A percentile compares a stretch with the other conserved stretches of the same genome.
phyloP scores from a whole-genome alignment of 1,140 invertebrate genomes.

The Marisa cornuarietis region DNA sequence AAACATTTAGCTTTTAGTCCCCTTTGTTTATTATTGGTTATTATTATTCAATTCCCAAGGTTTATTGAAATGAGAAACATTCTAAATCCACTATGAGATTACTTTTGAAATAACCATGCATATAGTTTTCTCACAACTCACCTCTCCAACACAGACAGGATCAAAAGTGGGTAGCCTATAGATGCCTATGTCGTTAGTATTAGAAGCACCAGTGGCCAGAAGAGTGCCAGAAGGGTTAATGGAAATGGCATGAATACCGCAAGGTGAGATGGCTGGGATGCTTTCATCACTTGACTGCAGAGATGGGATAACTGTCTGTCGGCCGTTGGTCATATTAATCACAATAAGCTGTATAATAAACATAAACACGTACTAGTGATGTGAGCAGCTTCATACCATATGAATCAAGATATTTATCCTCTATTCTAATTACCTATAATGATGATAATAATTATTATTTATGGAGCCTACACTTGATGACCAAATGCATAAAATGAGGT shows the following conservation, averaged over 20 bases:
- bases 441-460: neutral
- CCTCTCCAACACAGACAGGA: constrained; percentile 93
- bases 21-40: no score
- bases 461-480: no score
- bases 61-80: no score
- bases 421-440: neutral
- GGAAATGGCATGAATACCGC: constrained; percentile 92
- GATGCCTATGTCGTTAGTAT: constrained; percentile 92
- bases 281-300: constrained; percentile 67
- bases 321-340: constrained; percentile 81
- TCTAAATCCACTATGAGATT: no score
- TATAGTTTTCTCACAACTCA: constrained; percentile 43
- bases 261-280: constrained; percentile 61
- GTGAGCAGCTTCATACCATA: neutral
- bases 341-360: constrained; percentile 77
- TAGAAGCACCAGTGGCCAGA: constrained; percentile 90
- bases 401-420: neutral
- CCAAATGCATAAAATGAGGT: no score
- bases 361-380: neutral
- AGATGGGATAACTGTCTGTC: constrained; percentile 83
- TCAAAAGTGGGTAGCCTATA: constrained; percentile 92
- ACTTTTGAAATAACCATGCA: neutral
- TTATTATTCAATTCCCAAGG: no score
- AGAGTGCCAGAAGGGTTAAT: constrained; percentile 92
- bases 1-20: no score